A percentile compares a stretch with the other conserved stretches of the same genome.
phyloP scores from a whole-genome alignment of 2,113 vertebrate genomes.

The Vicugna pacos region DNA sequence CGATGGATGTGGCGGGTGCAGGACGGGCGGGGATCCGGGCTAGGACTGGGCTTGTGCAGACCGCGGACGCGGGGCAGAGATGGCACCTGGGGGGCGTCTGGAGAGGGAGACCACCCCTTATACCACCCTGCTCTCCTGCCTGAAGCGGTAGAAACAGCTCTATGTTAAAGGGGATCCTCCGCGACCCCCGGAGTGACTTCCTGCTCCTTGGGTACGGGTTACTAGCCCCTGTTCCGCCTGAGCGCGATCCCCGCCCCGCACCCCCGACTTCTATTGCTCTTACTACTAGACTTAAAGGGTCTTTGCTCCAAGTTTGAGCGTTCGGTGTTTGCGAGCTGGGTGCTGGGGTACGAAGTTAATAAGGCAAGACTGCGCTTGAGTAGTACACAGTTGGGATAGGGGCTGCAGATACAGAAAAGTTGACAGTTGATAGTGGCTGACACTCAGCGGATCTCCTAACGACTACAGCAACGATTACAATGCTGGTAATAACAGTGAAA shows the following conservation, averaged over 20 bases:
- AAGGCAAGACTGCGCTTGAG: not conserved
- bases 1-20: not conserved
- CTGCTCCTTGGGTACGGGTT: not conserved
- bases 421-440: not conserved
- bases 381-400: not conserved
- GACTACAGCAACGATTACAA: not conserved
- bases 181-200: not conserved
- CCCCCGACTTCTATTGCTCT: not conserved
- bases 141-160: not conserved
- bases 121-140: rapidly evolving
- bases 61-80: not conserved
- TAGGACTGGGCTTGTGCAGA: not conserved
- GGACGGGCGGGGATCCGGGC: not conserved
- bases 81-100: not conserved
- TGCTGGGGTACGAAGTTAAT: not conserved
- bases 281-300: not conserved
- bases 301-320: not conserved
- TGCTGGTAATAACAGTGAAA: not conserved
- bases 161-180: not conserved
- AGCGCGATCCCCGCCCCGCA: not conserved
- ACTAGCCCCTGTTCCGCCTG: rapidly evolving
- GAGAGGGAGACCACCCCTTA: no score
- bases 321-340: not conserved
- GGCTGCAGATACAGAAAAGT: not conserved
- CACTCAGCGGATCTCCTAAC: not conserved